phyloP scores from a whole-genome alignment of 2,113 vertebrate species.

The Clarias batrachus region DNA sequence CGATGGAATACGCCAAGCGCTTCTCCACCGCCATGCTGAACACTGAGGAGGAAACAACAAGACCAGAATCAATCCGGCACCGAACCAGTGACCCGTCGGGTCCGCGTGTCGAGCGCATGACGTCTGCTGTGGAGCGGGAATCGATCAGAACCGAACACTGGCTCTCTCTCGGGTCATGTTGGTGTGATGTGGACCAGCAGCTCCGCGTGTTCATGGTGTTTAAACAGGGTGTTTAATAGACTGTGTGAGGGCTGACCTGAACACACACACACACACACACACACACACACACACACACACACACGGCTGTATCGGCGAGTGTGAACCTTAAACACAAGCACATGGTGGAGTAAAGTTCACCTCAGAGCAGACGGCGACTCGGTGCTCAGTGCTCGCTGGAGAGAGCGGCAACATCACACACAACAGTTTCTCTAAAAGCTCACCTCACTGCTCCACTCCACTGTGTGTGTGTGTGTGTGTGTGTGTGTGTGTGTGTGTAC shows the following conservation, averaged over 20 bases:
- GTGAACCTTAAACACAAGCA: not conserved
- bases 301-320: not conserved
- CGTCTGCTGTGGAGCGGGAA: too few relatives aligned
- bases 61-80: conserved; percentile 41
- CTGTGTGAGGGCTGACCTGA: not conserved
- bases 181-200: not conserved
- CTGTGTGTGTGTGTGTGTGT: not conserved
- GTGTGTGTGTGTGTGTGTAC: not conserved
- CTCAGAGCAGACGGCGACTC: not conserved
- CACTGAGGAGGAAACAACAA: conserved; percentile 38
- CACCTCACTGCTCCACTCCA: not conserved
- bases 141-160: not conserved
- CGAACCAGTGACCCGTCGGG: not conserved
- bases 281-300: too few relatives aligned
- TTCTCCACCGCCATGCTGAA: conserved; percentile 91
- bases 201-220: not conserved
- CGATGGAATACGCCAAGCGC: conserved; percentile 89
- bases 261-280: not conserved
- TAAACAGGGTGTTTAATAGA: not conserved
- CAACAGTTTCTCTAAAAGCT: not conserved
- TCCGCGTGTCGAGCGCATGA: too few relatives aligned
- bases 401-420: not conserved
- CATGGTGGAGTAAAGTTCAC: not conserved
- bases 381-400: not conserved
- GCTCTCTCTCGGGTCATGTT: not conserved